A percentile compares a stretch with the other conserved stretches of the same genome.
Evolutionary conservation across 2,888 invertebrate genomes (phyloP).

Genomic region (Meliscaeva auricollis): DNA sequence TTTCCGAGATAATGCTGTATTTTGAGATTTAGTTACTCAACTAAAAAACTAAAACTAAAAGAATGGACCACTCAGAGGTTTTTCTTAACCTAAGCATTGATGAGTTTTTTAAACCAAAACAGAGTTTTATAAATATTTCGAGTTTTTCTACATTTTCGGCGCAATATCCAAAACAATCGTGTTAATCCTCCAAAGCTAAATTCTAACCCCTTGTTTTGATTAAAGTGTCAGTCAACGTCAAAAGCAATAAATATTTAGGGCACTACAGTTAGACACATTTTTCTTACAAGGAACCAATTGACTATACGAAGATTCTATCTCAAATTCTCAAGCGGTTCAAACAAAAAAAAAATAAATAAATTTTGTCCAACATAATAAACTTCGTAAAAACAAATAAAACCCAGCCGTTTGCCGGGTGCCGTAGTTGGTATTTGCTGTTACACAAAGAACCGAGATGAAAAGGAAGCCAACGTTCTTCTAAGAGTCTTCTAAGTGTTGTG

Average conservation of each 20-base stretch:
- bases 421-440: slow-evolving; percentile 5
- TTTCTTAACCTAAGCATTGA: no score
- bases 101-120: no score
- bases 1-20: no score
- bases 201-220: neutral
- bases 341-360: neutral
- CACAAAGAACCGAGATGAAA: slow-evolving; percentile 17
- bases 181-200: slow-evolving; percentile 28
- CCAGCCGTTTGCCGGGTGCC: neutral
- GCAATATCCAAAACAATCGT: slow-evolving; percentile 3
- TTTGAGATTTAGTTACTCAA: no score
- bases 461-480: slow-evolving; percentile 28
- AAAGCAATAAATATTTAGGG: slow-evolving; percentile 35
- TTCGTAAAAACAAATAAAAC: slow-evolving; percentile 18
- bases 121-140: no score
- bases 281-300: slow-evolving; percentile 25
- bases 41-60: no score
- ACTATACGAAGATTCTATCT: slow-evolving; percentile 35
- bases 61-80: no score
- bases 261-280: neutral
- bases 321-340: slow-evolving; percentile 36
- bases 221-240: slow-evolving; percentile 40
- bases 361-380: slow-evolving; percentile 49
- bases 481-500: slow-evolving; percentile 36
- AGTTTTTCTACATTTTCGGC: neutral